Evolutionary conservation across 2,888 invertebrate genomes (phyloP), one percentile per base, ranked within the genome.

Genomic region (Parnassius glacialis): DNA sequence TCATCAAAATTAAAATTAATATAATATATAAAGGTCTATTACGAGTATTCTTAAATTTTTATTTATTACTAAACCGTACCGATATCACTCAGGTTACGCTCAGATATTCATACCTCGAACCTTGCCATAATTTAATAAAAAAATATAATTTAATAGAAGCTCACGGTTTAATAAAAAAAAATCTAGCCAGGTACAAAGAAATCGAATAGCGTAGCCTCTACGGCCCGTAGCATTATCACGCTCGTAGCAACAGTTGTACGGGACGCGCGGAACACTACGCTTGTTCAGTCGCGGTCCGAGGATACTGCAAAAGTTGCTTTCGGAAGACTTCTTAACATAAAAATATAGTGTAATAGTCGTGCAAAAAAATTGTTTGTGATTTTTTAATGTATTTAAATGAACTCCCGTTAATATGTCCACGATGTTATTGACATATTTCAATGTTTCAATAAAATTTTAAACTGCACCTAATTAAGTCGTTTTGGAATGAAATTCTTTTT

Each of bases 231-330:
- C 65, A 51, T 64, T 69, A 66, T 67, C 67, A 65, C 64, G 44
- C 48, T 64, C 76, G 81, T 84, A 87, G 85, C 87, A 89, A 89
- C 90, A 90, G 90, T 90, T 90, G 87, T 86, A 84, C 72, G 70
- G 75, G 68, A 73, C 69, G 67, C 80, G 79, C 74, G 84, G 76
- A 79, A 76, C 85, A 81, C 74, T 72, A 68, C 89, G 76, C 87
- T 74, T 87, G 90, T 74, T 63, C 67, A 70, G 69, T 59, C 72
- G 74, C 70, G 64, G 61, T 57, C 61, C 59, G 66, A 69, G 68
- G 59, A 69, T 70, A 61, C 62, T 58, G 7, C 59, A 67, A 67
- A 68, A 63, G 55, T 59, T 52, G 48, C 58, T 55, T 57, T 62
- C 48, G 57, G 12, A 52, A 44, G 57, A 61, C 20, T 57, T 61